Evolutionary conservation across 2,797 vertebrate species (phyloP).

Genomic region (Fundulus diaphanus): DNA sequence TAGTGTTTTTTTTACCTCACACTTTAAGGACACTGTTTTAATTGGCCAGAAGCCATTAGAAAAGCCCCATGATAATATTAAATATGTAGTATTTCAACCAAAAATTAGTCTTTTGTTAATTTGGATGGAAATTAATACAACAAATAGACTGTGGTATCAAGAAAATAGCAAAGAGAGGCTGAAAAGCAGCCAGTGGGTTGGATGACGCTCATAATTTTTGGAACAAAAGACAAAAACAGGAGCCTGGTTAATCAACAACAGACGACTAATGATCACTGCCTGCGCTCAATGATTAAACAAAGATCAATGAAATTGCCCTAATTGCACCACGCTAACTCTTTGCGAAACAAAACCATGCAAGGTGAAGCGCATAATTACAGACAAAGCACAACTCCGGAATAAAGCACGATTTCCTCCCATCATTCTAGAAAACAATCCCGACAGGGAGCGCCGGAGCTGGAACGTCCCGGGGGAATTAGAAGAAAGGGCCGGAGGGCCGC

Average conservation of each 20-base stretch:
- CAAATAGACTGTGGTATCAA: background rate
- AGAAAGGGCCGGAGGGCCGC: conserved; percentile 23
- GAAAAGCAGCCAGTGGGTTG: conserved; percentile 18
- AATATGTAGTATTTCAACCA: background rate
- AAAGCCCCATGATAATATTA: background rate
- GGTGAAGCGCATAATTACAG: conserved; percentile 40
- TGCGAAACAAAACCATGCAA: conserved; percentile 29
- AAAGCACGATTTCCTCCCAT: conserved; percentile 35
- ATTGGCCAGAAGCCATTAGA: background rate
- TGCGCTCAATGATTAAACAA: conserved; percentile 34
- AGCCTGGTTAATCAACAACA: conserved; percentile 41
- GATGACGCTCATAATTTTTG: conserved; percentile 27
- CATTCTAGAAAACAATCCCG: conserved; percentile 33
- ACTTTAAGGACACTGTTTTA: background rate
- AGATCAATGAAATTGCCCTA: conserved; percentile 48
- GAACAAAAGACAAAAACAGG: conserved; percentile 37
- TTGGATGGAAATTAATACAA: background rate
- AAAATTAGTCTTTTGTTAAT: conserved; percentile 16
- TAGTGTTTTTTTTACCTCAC: too few relatives aligned
- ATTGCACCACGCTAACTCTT: conserved; percentile 35
- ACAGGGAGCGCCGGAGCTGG: conserved; percentile 9
- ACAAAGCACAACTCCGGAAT: conserved; percentile 4
- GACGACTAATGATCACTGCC: conserved; percentile 53
- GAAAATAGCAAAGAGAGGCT: conserved; percentile 7
- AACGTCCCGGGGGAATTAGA: conserved; percentile 49